These are phyloP conservation scores for Pagrus major DNA, from an alignment of 2,113 vertebrate species.

Conservation along the genomic window DNA sequence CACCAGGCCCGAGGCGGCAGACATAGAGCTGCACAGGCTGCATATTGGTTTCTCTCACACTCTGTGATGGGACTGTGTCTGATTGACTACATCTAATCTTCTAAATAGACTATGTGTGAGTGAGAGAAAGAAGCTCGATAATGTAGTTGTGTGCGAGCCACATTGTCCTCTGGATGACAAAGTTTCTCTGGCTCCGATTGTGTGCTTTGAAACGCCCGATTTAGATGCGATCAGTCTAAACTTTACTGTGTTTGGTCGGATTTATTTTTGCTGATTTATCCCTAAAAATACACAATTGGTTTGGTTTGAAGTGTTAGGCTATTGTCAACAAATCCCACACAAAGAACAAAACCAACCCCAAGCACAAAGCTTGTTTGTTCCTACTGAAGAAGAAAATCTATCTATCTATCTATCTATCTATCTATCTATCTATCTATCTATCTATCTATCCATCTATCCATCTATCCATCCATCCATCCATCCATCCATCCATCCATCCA, in stretches of 20 bases:
- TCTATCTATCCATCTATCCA: too few relatives aligned
- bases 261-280: neutral
- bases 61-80: slow-evolving; percentile 33
- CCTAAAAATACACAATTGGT: neutral
- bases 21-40: slow-evolving; percentile 19
- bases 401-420: too few relatives aligned
- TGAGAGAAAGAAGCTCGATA: neutral
- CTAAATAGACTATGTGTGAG: slow-evolving; percentile 12
- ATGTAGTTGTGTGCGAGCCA: neutral
- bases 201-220: neutral
- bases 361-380: neutral
- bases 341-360: neutral
- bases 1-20: slow-evolving; percentile 51
- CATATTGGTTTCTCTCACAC: slow-evolving; percentile 41
- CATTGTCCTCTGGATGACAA: neutral
- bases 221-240: neutral
- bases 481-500: too few relatives aligned
- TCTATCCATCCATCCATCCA: too few relatives aligned
- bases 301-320: neutral
- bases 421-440: too few relatives aligned
- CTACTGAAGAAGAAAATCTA: neutral
- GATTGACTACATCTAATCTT: slow-evolving; percentile 45
- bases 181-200: neutral
- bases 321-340: neutral
- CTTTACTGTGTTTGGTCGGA: neutral